Evolutionary conservation across 2,797 vertebrate species (phyloP), one percentile per base, ranked within the genome.

Genomic region (Falco naumanni): DNA sequence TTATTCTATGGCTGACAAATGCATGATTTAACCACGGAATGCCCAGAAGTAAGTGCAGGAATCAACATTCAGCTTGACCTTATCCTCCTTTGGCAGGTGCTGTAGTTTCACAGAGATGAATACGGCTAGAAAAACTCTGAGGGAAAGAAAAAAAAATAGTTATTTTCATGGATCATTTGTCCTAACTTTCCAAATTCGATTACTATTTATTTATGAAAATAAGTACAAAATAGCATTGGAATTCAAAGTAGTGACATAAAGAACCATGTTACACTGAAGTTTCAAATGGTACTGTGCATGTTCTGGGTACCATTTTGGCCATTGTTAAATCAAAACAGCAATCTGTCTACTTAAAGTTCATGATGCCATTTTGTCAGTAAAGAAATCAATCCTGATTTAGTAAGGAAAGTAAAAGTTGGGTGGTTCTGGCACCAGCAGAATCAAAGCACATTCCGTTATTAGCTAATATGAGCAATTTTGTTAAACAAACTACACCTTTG

Each of bases 401-500:
- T 77, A 76, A 48, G 31, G 39, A 93, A 93, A 92, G 47, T 57
- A 87, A 84, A 94, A 94, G 29, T 75, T 69, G 69, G 6, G 37
- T 61, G 75, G 68, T 81, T 89, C 89, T 86, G 64, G 68, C 56
- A 69, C 12, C 25, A 84, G 41, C 76, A 71, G 75, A 96, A 92
- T 93, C 94, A 94, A 95, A 93, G 80, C 53, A 82, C 16, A 0
- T 80, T 89, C 60, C 50, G 75, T 93, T 91, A 87, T 74, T 81
- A 72, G 90, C 54, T 86, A 94, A 80, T 65, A 89, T 0, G 4
- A 93, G 72, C 47, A 78, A 85, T 94, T 95, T 86, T 74, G 57
- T 78, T 92, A 89, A 94, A 96, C 75, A 96, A 91, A 89, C 75
- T 75, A 68, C 91, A 95, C 84, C 76, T 89, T 95, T 94, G 93